Evolutionary conservation across 2,797 vertebrate genomes (phyloP).

Genomic region (Echeneis naucrates): DNA sequence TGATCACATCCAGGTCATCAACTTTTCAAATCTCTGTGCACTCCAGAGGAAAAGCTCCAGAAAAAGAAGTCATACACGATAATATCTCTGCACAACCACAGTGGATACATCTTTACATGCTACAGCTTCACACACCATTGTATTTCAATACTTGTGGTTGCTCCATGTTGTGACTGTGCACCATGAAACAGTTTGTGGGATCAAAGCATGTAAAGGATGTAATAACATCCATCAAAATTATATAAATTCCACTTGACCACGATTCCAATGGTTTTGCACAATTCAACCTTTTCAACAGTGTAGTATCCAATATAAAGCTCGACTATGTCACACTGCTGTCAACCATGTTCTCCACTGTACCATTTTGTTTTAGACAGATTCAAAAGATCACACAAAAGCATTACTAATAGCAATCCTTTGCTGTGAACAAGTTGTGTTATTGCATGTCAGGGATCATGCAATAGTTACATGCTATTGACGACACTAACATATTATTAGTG

Average conservation of each 20-base stretch:
- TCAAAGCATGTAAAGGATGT: neutral
- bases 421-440: neutral
- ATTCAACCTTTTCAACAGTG: conserved; percentile 5
- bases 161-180: conserved; percentile 27
- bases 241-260: conserved; percentile 26
- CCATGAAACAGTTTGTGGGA: neutral
- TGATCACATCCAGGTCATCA: conserved; percentile 18
- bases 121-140: conserved; percentile 19
- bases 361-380: neutral
- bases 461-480: neutral
- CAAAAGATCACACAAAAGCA: neutral
- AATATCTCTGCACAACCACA: conserved; percentile 13
- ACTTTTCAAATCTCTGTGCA: conserved; percentile 23
- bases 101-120: conserved; percentile 10
- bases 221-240: neutral
- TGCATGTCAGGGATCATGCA: neutral
- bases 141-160: conserved; percentile 9
- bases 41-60: conserved; percentile 6
- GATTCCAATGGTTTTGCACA: conserved; percentile 19
- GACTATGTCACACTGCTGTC: neutral
- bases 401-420: neutral
- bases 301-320: neutral
- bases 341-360: neutral
- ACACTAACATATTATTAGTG: neutral
- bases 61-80: neutral